These are phyloP conservation scores for Halictus ligatus DNA, from an alignment of 2,888 invertebrate species.

Conservation along the genomic window DNA sequence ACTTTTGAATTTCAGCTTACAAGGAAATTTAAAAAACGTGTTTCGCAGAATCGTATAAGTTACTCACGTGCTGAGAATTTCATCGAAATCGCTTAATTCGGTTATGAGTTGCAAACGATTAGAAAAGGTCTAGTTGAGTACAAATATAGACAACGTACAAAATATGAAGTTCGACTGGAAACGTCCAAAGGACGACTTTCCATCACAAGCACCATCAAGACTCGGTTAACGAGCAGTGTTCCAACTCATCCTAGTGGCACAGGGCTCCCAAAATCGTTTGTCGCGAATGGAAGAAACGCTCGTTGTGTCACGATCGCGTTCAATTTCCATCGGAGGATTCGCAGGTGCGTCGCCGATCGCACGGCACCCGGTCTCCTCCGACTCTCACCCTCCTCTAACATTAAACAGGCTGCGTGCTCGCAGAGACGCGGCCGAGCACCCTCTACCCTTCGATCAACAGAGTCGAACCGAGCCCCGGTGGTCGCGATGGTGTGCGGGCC, in stretches of 20 bases:
- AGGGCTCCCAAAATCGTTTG: not conserved
- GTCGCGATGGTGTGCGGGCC: not conserved
- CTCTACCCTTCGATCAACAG: conserved; percentile 56
- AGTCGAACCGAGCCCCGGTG: conserved; percentile 28
- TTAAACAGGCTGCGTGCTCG: conserved; percentile 40
- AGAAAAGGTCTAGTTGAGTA: not conserved
- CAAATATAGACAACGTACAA: not conserved
- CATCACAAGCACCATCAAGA: not conserved
- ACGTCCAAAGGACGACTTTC: not conserved
- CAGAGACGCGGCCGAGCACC: conserved; percentile 45
- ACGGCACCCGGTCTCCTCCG: conserved; percentile 54
- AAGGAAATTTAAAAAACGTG: no score
- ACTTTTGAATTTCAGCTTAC: no score
- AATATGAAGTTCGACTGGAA: not conserved
- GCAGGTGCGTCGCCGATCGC: conserved; percentile 65
- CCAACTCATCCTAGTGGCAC: not conserved
- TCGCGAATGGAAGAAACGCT: no score
- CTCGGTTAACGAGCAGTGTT: not conserved
- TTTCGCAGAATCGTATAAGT: no score
- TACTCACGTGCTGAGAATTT: no score
- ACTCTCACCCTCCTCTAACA: conserved; percentile 55
- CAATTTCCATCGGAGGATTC: conserved; percentile 67
- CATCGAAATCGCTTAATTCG: no score
- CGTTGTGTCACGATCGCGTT: conserved; percentile 57
- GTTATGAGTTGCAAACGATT: not conserved